Evolutionary conservation across 2,888 invertebrate genomes (phyloP).

Genomic region (Plutella xylostella): DNA sequence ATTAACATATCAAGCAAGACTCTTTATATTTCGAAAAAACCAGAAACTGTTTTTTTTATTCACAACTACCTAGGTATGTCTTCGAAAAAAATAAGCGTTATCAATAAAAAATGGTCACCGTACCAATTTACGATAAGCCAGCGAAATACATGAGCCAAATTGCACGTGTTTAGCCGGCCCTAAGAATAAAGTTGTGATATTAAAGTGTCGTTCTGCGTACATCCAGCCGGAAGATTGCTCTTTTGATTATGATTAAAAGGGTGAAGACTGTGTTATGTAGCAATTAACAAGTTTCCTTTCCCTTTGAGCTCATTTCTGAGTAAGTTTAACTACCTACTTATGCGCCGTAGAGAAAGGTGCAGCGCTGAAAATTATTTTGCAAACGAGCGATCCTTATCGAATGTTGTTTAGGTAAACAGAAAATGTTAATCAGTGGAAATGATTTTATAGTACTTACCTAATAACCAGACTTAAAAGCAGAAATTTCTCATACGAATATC

Average conservation of each 20-base stretch:
- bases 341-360: not conserved
- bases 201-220: conserved; percentile 33
- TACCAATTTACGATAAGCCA: no score
- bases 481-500: not conserved
- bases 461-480: no score
- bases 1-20: no score
- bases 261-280: conserved; percentile 64
- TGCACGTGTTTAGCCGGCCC: not conserved
- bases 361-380: not conserved
- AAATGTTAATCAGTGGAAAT: no score
- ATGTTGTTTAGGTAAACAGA: no score
- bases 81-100: no score
- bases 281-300: conserved; percentile 55
- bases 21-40: no score
- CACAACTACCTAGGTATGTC: no score
- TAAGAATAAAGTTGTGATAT: conserved; percentile 21
- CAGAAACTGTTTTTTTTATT: no score
- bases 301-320: conserved; percentile 38
- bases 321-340: conserved; percentile 5
- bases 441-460: no score
- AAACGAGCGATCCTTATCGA: no score
- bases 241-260: conserved; percentile 67
- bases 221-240: conserved; percentile 65
- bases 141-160: no score
- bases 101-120: conserved; percentile 33